These are phyloP conservation scores for Parnassius glacialis DNA, from an alignment of 2,888 invertebrate genomes.

Conservation along the genomic window DNA sequence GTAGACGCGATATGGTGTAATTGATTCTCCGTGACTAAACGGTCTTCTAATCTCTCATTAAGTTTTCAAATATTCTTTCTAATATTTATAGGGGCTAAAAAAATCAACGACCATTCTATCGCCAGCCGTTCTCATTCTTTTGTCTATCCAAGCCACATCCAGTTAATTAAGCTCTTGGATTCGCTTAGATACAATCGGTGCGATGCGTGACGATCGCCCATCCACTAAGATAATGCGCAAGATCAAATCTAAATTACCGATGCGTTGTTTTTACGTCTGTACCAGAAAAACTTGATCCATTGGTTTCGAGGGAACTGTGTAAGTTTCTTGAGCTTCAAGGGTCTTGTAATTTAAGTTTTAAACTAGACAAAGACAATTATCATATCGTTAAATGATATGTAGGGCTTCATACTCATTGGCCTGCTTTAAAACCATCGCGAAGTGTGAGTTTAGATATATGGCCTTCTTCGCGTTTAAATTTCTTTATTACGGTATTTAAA, in stretches of 20 bases:
- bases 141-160: background rate
- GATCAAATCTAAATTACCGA: slow-evolving; percentile 51
- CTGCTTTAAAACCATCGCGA: slow-evolving; percentile 37
- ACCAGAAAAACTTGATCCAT: slow-evolving; percentile 29
- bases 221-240: slow-evolving; percentile 40
- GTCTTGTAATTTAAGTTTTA: slow-evolving; percentile 16
- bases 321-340: slow-evolving; percentile 25
- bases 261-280: slow-evolving; percentile 27
- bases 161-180: slow-evolving; percentile 2
- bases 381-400: slow-evolving; percentile 41
- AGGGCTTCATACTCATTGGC: slow-evolving; percentile 49
- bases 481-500: slow-evolving; percentile 1
- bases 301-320: slow-evolving; percentile 4
- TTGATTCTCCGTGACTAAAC: too few species aligned
- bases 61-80: too few species aligned
- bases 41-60: too few species aligned
- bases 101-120: background rate
- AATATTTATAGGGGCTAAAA: too few species aligned
- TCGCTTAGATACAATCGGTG: background rate
- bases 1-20: too few species aligned
- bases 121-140: slow-evolving; percentile 1
- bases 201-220: slow-evolving; percentile 44
- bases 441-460: slow-evolving; percentile 10
- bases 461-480: slow-evolving; percentile 10
- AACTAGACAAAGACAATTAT: slow-evolving; percentile 34